phyloP scores from a whole-genome alignment of 2,797 vertebrate species.

The Orestias chungarensis region DNA sequence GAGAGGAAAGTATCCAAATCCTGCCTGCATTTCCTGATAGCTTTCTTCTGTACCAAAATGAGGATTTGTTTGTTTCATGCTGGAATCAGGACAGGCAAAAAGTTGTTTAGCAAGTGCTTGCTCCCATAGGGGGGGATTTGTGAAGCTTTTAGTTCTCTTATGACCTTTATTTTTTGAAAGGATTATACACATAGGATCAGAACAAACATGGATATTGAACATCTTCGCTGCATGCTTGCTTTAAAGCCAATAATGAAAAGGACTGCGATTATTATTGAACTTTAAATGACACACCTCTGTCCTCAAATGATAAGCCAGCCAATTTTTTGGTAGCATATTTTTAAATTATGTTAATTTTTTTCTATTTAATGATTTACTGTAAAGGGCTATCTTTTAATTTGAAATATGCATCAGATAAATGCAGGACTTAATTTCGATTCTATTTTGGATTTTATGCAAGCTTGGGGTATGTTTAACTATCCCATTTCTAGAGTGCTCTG shows the following conservation, averaged over 20 bases:
- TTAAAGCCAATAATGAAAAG: slow-evolving; percentile 52
- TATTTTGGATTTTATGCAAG: neutral
- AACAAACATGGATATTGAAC: slow-evolving; percentile 49
- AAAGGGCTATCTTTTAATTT: neutral
- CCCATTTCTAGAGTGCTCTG: slow-evolving; percentile 16
- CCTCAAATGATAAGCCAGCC: neutral
- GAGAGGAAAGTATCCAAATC: slow-evolving; percentile 71
- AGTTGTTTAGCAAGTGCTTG: slow-evolving; percentile 61
- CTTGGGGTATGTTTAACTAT: neutral
- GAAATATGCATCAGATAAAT: neutral
- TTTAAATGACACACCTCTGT: slow-evolving; percentile 28
- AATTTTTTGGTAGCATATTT: neutral
- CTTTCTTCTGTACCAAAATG: slow-evolving; percentile 73
- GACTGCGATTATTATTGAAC: slow-evolving; percentile 44
- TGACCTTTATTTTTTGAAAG: slow-evolving; percentile 68
- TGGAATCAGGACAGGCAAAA: slow-evolving; percentile 65
- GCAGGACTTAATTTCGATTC: neutral
- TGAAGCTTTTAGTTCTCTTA: slow-evolving; percentile 58
- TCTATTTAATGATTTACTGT: neutral
- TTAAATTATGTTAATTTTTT: neutral
- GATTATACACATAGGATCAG: slow-evolving; percentile 62
- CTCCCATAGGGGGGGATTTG: slow-evolving; percentile 65
- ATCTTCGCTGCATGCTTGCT: slow-evolving; percentile 36
- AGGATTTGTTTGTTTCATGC: slow-evolving; percentile 70
- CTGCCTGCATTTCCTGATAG: slow-evolving; percentile 78